Conservation (phyloP, 1,140 invertebrate genomes). For the Cecropterus lyciades region DNA sequence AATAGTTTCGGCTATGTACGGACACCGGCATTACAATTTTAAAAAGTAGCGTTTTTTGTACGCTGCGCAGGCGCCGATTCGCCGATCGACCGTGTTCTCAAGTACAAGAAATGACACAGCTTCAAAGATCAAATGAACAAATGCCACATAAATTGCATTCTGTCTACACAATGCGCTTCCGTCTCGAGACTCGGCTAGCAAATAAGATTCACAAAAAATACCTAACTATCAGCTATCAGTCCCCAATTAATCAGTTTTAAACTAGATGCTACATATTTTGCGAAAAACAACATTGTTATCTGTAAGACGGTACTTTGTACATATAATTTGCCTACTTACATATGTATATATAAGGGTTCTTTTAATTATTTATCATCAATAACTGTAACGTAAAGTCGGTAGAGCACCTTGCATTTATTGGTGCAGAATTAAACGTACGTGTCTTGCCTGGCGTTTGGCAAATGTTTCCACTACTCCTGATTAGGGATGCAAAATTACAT, state of each 20-base stretch:
- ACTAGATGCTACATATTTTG: background rate
- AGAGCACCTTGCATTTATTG: no score
- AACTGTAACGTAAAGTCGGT: no score
- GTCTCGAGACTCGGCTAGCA: background rate
- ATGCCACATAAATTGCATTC: conserved; percentile 16
- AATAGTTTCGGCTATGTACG: conserved; percentile 6
- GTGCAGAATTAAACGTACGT: no score
- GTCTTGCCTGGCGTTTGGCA: no score
- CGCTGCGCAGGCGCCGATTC: conserved; percentile 25
- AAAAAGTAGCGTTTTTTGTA: conserved; percentile 53
- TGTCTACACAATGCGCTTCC: conserved; percentile 14
- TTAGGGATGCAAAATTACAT: no score
- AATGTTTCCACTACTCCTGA: no score
- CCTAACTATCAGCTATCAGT: background rate
- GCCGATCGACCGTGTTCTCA: conserved; percentile 23
- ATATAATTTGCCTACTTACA: no score
- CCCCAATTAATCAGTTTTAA: background rate
- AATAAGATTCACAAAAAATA: background rate
- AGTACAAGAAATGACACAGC: conserved; percentile 26
- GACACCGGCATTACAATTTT: conserved; percentile 50
- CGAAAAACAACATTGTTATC: background rate
- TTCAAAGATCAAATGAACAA: conserved; percentile 25
- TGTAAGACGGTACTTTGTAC: background rate
- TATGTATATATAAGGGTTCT: no score
- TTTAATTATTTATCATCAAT: no score